Conservation (phyloP, 2,113 vertebrate species). For the Archilochus colubris region DNA sequence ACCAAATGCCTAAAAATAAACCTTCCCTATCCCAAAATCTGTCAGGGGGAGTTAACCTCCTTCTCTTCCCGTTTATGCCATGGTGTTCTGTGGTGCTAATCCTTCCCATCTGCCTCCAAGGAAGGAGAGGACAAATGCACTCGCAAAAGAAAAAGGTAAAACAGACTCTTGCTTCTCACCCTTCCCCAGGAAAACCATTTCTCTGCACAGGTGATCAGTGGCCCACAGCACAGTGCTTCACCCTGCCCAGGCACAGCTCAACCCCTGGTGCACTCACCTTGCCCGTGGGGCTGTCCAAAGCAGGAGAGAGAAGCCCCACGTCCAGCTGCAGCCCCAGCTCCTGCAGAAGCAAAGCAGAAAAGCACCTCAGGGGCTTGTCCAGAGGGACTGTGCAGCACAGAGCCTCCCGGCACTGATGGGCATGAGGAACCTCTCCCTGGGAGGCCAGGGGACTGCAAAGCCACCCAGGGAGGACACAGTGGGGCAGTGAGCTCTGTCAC, state of each 20-base stretch:
- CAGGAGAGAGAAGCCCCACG: slow-evolving; percentile 55
- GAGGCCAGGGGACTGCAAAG: background rate
- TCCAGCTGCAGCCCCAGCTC: slow-evolving; percentile 48
- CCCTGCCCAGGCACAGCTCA: background rate
- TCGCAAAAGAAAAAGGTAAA: background rate
- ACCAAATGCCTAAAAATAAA: background rate
- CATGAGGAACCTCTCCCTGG: background rate
- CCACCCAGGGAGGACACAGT: background rate
- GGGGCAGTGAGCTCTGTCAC: background rate
- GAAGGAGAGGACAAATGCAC: background rate
- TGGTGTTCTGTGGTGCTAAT: background rate
- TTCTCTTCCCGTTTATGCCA: background rate
- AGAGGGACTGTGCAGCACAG: no score
- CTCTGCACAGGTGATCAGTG: rapidly evolving
- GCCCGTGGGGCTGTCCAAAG: background rate
- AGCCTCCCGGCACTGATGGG: background rate
- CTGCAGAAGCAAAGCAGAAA: background rate
- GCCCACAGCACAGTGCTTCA: rapidly evolving
- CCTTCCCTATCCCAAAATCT: background rate
- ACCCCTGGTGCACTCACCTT: slow-evolving; percentile 38
- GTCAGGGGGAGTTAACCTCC: background rate
- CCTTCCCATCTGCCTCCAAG: background rate
- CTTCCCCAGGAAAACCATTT: background rate
- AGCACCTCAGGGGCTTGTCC: background rate
- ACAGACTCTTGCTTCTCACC: background rate